These are phyloP conservation scores for Procambarus virginalis DNA, from an alignment of 1,140 invertebrate species.

Conservation along the genomic window DNA sequence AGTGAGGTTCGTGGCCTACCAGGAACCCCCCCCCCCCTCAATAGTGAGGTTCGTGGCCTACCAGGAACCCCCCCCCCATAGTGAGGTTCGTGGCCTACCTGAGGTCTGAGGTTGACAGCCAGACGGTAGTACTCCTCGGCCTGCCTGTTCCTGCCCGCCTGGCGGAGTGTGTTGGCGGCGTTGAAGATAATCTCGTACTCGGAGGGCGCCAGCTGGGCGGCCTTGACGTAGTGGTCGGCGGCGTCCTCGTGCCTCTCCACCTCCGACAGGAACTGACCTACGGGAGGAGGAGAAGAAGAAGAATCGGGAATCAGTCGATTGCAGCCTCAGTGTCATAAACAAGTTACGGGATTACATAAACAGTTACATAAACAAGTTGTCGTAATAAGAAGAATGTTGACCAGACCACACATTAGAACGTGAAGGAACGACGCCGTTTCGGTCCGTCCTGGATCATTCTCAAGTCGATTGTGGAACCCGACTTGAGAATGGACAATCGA, in stretches of 20 bases:
- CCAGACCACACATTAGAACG: too few relatives aligned
- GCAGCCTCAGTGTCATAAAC: too few relatives aligned
- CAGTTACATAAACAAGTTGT: too few relatives aligned
- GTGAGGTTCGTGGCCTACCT: slow-evolving; percentile 47
- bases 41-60: slow-evolving; percentile 3
- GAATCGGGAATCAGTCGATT: too few relatives aligned
- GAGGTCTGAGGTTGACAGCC: slow-evolving; percentile 70
- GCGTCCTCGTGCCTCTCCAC: slow-evolving; percentile 86
- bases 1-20: slow-evolving; percentile 25
- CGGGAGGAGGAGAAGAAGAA: background rate
- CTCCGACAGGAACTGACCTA: slow-evolving; percentile 86
- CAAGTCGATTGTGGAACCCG: too few relatives aligned
- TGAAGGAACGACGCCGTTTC: too few relatives aligned
- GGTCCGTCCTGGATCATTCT: too few relatives aligned
- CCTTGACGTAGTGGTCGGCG: slow-evolving; percentile 84
- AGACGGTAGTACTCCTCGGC: slow-evolving; percentile 87
- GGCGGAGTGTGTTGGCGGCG: slow-evolving; percentile 88
- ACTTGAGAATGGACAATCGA: too few relatives aligned
- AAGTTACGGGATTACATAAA: too few relatives aligned
- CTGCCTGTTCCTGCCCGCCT: slow-evolving; percentile 83
- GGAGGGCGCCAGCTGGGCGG: slow-evolving; percentile 83
- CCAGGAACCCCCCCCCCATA: slow-evolving; percentile 50
- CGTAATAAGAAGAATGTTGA: too few relatives aligned
- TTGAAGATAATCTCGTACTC: slow-evolving; percentile 91
- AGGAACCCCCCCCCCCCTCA: slow-evolving; percentile 29